Conservation (phyloP, 2,888 invertebrate genomes). For the Tipula helvola region DNA sequence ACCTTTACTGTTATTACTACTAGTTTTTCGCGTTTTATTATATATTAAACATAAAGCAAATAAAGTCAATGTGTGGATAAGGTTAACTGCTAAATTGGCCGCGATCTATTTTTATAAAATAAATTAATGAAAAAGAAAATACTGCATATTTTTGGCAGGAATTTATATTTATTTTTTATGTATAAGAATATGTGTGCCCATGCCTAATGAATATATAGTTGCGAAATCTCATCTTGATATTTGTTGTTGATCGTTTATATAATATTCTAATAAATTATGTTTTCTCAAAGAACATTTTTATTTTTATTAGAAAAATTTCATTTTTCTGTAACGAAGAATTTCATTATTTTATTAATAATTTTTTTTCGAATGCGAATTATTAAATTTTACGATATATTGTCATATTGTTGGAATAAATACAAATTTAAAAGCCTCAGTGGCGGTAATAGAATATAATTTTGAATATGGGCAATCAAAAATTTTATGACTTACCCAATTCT, state of each 20-base stretch:
- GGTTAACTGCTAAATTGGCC: constrained; percentile 8
- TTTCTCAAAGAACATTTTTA: too few species aligned
- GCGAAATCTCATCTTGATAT: background rate
- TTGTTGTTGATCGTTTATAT: background rate
- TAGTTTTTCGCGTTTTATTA: background rate
- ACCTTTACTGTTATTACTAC: background rate
- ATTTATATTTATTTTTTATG: background rate
- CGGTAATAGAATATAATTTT: too few species aligned
- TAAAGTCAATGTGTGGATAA: background rate
- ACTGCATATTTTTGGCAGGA: constrained; percentile 7
- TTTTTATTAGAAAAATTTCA: background rate
- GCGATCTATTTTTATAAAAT: constrained; percentile 5
- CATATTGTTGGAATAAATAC: too few species aligned
- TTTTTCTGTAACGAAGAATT: background rate
- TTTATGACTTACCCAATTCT: too few species aligned
- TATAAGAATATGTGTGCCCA: background rate
- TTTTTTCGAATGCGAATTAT: background rate
- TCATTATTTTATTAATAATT: too few species aligned
- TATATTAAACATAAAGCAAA: background rate
- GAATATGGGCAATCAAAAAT: too few species aligned
- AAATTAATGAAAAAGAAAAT: background rate
- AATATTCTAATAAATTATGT: background rate
- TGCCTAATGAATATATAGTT: background rate
- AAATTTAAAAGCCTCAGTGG: too few species aligned
- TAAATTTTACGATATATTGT: background rate